A percentile compares a stretch with the other conserved stretches of the same genome.
These are phyloP conservation scores for Polyergus mexicanus DNA, from an alignment of 1,140 invertebrate species.

Conservation along the genomic window DNA sequence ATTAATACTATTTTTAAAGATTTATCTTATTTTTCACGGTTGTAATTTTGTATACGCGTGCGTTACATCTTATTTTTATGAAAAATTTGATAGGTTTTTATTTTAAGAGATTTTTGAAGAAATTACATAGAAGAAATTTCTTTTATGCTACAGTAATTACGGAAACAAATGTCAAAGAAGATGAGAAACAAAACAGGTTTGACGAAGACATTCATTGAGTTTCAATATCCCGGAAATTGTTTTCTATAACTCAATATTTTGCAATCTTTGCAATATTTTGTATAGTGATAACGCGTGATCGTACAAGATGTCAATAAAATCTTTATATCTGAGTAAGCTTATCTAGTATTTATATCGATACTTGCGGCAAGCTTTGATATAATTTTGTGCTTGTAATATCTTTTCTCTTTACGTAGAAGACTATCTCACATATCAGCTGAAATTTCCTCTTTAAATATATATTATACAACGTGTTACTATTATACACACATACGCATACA, in stretches of 20 bases:
- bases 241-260: conserved; percentile 27
- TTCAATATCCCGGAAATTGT: conserved; percentile 17
- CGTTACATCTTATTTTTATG: neutral
- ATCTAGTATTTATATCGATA: conserved; percentile 16
- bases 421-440: neutral
- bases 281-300: neutral
- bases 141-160: neutral
- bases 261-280: no score
- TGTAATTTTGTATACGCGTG: neutral
- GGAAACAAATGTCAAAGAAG: conserved; percentile 1
- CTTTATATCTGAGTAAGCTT: neutral
- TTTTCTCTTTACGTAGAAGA: neutral
- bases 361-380: conserved; percentile 13
- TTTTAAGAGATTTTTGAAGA: neutral
- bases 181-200: neutral
- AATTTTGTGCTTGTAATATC: conserved; percentile 9
- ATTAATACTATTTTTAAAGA: neutral
- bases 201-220: neutral
- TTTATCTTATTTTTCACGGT: neutral
- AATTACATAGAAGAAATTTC: neutral
- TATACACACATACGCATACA: neutral
- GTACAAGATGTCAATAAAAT: neutral
- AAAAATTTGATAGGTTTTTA: neutral
- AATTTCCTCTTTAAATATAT: conserved; percentile 40
- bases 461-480: conserved; percentile 32